Conservation (phyloP, 2,888 invertebrate genomes). For the Pammene fasciana region DNA sequence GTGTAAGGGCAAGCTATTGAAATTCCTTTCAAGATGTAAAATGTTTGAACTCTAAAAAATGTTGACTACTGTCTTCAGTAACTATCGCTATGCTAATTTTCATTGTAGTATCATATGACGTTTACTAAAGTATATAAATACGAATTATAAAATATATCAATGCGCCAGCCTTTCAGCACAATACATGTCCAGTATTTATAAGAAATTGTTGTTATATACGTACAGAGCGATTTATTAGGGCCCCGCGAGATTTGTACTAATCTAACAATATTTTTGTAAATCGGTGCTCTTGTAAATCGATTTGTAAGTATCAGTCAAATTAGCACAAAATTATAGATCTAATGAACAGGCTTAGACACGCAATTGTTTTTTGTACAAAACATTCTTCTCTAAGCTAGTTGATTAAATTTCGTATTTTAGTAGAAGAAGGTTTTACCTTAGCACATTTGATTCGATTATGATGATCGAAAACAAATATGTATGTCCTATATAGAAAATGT, state of each 20-base stretch:
- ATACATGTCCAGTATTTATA: slow-evolving; percentile 39
- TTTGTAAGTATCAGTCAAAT: background rate
- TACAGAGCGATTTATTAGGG: background rate
- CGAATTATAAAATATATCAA: slow-evolving; percentile 15
- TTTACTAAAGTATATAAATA: slow-evolving; percentile 2
- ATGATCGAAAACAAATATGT: too few relatives aligned
- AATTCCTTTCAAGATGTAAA: background rate
- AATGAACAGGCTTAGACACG: background rate
- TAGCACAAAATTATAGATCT: slow-evolving; percentile 26
- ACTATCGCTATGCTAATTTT: slow-evolving; percentile 7
- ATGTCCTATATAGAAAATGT: too few relatives aligned
- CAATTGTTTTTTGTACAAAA: too few relatives aligned
- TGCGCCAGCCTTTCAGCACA: slow-evolving; percentile 34
- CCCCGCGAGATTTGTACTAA: background rate
- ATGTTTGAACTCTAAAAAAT: background rate
- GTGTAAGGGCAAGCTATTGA: background rate
- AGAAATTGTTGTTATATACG: slow-evolving; percentile 18
- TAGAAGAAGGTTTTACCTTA: too few relatives aligned
- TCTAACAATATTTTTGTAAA: slow-evolving; percentile 7
- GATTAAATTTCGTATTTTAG: too few relatives aligned
- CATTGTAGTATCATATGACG: slow-evolving; percentile 8
- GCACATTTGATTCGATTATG: too few relatives aligned
- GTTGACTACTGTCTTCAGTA: slow-evolving; percentile 9
- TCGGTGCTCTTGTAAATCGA: background rate
- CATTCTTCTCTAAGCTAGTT: too few relatives aligned